phyloP scores from a whole-genome alignment of 2,113 vertebrate species.

The Anhinga anhinga region DNA sequence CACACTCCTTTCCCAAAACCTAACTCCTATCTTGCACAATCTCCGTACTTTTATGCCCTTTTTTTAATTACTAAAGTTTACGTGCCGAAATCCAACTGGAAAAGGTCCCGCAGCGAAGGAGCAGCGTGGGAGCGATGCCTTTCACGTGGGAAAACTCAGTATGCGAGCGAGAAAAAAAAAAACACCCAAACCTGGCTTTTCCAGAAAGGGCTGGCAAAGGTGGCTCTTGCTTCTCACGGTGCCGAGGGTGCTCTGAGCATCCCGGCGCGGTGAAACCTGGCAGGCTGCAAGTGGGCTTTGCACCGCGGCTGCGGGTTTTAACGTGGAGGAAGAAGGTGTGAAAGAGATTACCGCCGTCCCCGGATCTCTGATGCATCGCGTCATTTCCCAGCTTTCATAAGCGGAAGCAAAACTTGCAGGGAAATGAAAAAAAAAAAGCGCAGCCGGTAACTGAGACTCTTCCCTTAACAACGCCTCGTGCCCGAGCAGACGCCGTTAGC shows the following conservation, averaged over 20 bases:
- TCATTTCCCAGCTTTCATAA: constrained; percentile 25
- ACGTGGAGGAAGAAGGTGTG: neutral
- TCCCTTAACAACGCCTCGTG: neutral
- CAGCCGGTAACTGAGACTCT: neutral
- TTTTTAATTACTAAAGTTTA: neutral
- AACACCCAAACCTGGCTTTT: neutral
- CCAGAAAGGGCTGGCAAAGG: neutral
- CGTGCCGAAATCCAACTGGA: neutral
- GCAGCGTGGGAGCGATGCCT: neutral
- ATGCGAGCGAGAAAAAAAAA: neutral
- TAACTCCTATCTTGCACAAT: neutral
- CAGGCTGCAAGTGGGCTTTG: fast-evolving
- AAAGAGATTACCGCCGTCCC: neutral
- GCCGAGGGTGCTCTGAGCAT: neutral
- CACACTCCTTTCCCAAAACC: neutral
- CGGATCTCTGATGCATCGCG: fast-evolving
- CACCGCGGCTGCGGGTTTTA: fast-evolving
- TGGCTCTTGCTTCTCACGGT: neutral
- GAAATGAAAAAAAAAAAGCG: neutral
- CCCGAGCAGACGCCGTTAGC: neutral
- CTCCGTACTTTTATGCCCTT: neutral
- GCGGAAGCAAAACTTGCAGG: neutral
- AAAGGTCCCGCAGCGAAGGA: neutral
- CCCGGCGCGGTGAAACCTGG: neutral
- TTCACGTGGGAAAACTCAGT: neutral